Evolutionary conservation across 2,888 invertebrate genomes (phyloP).

Genomic region (Thera britannica): DNA sequence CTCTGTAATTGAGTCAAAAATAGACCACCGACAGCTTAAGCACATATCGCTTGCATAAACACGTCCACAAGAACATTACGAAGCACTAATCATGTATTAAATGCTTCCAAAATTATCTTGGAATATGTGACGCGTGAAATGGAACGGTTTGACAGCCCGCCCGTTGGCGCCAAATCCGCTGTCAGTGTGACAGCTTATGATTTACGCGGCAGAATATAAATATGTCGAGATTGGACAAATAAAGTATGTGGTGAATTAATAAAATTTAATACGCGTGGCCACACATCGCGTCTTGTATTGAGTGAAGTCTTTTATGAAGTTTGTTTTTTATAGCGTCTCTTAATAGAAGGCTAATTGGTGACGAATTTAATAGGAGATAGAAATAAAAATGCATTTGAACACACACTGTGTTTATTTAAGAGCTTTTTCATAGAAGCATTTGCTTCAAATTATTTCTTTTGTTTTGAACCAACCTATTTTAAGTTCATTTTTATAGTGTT

Average conservation of each 20-base stretch:
- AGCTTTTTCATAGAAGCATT: constrained; percentile 1
- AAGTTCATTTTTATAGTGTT: too few species aligned
- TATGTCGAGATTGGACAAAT: constrained; percentile 57
- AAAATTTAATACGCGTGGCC: constrained; percentile 66
- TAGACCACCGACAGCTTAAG: constrained; percentile 44
- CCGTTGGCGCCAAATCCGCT: constrained; percentile 72
- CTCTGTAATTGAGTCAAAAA: constrained; percentile 48
- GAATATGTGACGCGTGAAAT: constrained; percentile 48
- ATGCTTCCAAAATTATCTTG: constrained; percentile 53
- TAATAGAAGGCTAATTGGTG: constrained; percentile 47
- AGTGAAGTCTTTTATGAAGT: constrained; percentile 35
- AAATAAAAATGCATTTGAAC: constrained; percentile 34
- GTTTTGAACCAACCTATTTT: too few species aligned
- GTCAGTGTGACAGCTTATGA: constrained; percentile 68
- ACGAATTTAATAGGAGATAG: constrained; percentile 44
- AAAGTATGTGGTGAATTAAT: constrained; percentile 66
- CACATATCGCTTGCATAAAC: constrained; percentile 59
- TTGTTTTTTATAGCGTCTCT: constrained; percentile 41
- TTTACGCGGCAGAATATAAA: constrained; percentile 70
- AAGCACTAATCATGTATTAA: constrained; percentile 61
- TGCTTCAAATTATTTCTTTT: too few species aligned
- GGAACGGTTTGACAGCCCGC: constrained; percentile 52
- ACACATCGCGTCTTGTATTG: constrained; percentile 61
- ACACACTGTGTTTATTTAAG: constrained; percentile 7
- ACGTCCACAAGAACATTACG: constrained; percentile 59